Conservation (phyloP, 1,140 invertebrate species). For the Heliothis subflexa region DNA sequence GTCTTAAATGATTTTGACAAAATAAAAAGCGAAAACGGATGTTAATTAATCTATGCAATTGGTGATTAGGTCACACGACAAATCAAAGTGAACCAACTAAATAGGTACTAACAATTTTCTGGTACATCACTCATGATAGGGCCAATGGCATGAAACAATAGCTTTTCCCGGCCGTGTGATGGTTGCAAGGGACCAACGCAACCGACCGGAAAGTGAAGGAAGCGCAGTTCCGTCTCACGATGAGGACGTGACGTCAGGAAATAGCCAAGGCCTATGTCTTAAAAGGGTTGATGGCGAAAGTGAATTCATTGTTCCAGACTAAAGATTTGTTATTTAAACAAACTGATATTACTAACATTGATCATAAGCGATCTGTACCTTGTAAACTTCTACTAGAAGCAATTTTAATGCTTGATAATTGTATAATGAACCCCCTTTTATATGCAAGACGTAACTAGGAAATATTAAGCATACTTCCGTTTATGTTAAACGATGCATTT, state of each 20-base stretch:
- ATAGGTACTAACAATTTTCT: conserved; percentile 32
- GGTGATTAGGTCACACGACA: conserved; percentile 11
- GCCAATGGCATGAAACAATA: conserved; percentile 61
- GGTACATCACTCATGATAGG: conserved; percentile 24
- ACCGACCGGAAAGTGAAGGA: conserved; percentile 71
- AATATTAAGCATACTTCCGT: conserved; percentile 5
- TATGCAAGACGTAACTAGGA: neutral
- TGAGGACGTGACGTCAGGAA: conserved; percentile 51
- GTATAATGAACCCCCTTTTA: neutral
- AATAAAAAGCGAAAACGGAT: neutral
- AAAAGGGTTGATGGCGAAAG: conserved; percentile 28
- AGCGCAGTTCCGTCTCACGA: conserved; percentile 71
- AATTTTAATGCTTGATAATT: conserved; percentile 1
- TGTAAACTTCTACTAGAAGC: too few species aligned
- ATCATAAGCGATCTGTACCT: neutral
- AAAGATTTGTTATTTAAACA: neutral
- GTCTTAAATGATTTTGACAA: neutral
- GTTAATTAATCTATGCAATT: conserved; percentile 10
- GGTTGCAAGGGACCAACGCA: conserved; percentile 60
- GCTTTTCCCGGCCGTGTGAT: conserved; percentile 47
- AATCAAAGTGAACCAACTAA: conserved; percentile 15
- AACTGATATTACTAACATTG: neutral
- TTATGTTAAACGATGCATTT: conserved; percentile 8
- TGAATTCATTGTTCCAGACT: neutral
- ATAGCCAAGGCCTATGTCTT: conserved; percentile 43